Conservation (phyloP, 2,888 invertebrate species). For the Gasteruption jaculator region DNA sequence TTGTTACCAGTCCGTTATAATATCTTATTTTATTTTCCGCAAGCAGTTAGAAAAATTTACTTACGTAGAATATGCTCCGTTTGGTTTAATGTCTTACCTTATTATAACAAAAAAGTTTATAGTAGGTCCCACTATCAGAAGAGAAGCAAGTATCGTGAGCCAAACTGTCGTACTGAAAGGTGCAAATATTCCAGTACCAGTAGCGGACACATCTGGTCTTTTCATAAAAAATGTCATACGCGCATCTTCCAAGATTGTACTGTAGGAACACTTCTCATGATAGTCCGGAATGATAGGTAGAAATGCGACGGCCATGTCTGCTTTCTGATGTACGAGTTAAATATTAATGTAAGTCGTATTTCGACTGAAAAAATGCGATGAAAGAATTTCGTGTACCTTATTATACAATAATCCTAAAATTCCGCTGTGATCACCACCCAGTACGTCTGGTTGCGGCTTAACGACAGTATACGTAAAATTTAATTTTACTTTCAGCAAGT, state of each 20-base stretch:
- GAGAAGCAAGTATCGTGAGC: conserved; percentile 69
- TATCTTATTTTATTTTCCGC: too few species aligned
- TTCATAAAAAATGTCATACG: conserved; percentile 77
- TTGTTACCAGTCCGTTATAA: too few species aligned
- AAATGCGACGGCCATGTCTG: conserved; percentile 76
- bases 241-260: conserved; percentile 67
- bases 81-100: too few species aligned
- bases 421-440: conserved; percentile 59
- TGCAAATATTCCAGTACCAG: conserved; percentile 76
- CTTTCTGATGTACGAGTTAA: conserved; percentile 57
- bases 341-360: neutral
- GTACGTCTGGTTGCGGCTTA: conserved; percentile 60
- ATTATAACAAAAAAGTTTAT: conserved; percentile 68
- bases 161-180: conserved; percentile 73
- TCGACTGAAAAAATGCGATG: neutral
- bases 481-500: conserved; percentile 64
- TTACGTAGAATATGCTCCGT: too few species aligned
- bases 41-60: too few species aligned
- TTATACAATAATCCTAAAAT: conserved; percentile 62
- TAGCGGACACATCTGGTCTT: conserved; percentile 76
- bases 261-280: conserved; percentile 54
- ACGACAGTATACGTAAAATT: conserved; percentile 73
- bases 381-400: conserved; percentile 52
- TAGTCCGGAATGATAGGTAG: conserved; percentile 64
- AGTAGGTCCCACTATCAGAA: conserved; percentile 72